Evolutionary conservation across 2,113 vertebrate genomes (phyloP).

Genomic region (Indicator indicator): DNA sequence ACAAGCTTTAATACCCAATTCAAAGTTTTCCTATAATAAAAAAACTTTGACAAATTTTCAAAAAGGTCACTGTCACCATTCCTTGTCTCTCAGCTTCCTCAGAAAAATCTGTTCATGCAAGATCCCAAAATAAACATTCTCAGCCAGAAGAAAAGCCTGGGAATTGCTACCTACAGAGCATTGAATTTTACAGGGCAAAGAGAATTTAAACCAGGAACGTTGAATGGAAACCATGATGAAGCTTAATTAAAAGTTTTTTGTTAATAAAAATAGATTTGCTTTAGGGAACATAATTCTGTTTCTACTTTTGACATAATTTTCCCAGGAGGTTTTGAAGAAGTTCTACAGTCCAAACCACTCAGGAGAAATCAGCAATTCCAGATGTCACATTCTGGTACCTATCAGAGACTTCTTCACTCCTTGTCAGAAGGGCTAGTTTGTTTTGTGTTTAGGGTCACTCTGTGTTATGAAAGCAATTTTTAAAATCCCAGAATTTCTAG

Average conservation of each 20-base stretch:
- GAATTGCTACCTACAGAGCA: slow-evolving; percentile 48
- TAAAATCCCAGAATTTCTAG: neutral
- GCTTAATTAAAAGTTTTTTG: slow-evolving; percentile 44
- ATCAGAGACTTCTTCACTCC: neutral
- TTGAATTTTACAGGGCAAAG: neutral
- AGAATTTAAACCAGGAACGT: slow-evolving; percentile 27
- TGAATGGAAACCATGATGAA: slow-evolving; percentile 58
- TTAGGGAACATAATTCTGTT: slow-evolving; percentile 37
- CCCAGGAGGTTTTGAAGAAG: slow-evolving; percentile 36
- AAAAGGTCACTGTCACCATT: neutral
- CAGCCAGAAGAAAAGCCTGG: slow-evolving; percentile 28
- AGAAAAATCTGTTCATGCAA: neutral
- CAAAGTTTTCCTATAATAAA: neutral
- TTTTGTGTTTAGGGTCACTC: neutral
- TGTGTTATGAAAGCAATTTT: neutral
- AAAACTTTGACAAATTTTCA: neutral
- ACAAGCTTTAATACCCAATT: neutral
- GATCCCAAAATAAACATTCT: slow-evolving; percentile 6
- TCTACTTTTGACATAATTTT: slow-evolving; percentile 31
- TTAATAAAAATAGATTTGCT: slow-evolving; percentile 62
- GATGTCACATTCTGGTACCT: neutral
- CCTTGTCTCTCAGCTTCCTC: neutral
- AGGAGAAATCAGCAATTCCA: neutral
- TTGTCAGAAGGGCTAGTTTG: neutral
- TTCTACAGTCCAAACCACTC: slow-evolving; percentile 50